Percentiles rank a stretch among this genome's conserved stretches.
Evolutionary conservation across 2,888 invertebrate genomes (phyloP).

Genomic region (Dorcus hopei): DNA sequence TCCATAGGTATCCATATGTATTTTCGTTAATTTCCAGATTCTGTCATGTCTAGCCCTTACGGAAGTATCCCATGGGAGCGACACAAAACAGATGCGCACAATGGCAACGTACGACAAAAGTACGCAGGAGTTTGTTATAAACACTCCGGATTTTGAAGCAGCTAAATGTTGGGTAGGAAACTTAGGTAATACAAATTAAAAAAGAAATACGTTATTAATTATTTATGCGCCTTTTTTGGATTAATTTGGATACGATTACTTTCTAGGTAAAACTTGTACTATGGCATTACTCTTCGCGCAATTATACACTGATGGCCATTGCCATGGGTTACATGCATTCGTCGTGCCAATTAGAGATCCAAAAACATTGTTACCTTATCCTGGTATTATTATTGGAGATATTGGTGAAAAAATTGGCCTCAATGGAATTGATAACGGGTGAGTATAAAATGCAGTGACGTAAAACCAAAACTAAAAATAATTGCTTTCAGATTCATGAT

Average conservation of each 20-base stretch:
- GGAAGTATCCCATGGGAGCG: slow-evolving; percentile 92
- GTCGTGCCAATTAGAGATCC: slow-evolving; percentile 82
- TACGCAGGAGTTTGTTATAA: slow-evolving; percentile 77
- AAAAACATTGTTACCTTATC: slow-evolving; percentile 70
- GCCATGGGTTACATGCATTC: slow-evolving; percentile 87
- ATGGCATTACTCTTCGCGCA: slow-evolving; percentile 88
- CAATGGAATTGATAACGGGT: slow-evolving; percentile 92
- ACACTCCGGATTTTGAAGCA: slow-evolving; percentile 92
- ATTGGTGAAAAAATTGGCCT: slow-evolving; percentile 91
- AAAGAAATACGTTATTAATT: background rate
- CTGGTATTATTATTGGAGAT: slow-evolving; percentile 85
- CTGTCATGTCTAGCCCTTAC: slow-evolving; percentile 86
- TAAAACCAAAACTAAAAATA: background rate
- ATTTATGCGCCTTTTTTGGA: background rate
- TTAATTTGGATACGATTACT: too few relatives aligned
- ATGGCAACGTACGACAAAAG: slow-evolving; percentile 81
- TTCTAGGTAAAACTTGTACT: slow-evolving; percentile 74
- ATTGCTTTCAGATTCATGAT: slow-evolving; percentile 67
- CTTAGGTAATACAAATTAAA: slow-evolving; percentile 57
- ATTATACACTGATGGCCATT: slow-evolving; percentile 73
- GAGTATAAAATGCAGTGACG: slow-evolving; percentile 7
- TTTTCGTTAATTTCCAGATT: slow-evolving; percentile 50
- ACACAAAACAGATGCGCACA: slow-evolving; percentile 87
- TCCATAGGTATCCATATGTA: slow-evolving; percentile 8
- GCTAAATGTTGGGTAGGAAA: slow-evolving; percentile 97